A percentile compares a stretch with the other conserved stretches of the same genome.
Evolutionary conservation across 2,888 invertebrate genomes (phyloP).

Genomic region (Chymomyza fuscimana): DNA sequence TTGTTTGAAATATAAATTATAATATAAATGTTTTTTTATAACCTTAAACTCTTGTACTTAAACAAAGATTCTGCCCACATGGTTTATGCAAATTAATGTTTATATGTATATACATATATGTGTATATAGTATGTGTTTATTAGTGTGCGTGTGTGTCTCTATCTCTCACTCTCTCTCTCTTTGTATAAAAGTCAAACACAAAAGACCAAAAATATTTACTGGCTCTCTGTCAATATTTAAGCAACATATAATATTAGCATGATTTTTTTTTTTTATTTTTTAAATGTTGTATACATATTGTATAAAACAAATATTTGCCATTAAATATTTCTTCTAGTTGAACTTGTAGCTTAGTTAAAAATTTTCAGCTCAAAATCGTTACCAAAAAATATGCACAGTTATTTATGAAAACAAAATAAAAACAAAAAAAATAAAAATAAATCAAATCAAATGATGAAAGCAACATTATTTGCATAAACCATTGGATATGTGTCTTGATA

Average conservation of each 20-base stretch:
- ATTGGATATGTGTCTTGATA: slow-evolving; percentile 67
- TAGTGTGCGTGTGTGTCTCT: slow-evolving; percentile 15
- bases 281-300: slow-evolving; percentile 7
- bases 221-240: slow-evolving; percentile 8
- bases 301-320: slow-evolving; percentile 4
- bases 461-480: slow-evolving; percentile 79
- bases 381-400: slow-evolving; percentile 77
- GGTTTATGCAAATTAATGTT: slow-evolving; percentile 73
- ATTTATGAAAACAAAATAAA: slow-evolving; percentile 33
- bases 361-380: slow-evolving; percentile 70
- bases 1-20: too few relatives aligned
- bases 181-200: neutral
- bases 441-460: slow-evolving; percentile 29
- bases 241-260: slow-evolving; percentile 10
- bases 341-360: slow-evolving; percentile 32
- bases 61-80: slow-evolving; percentile 42
- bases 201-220: neutral
- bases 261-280: slow-evolving; percentile 3
- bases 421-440: slow-evolving; percentile 25
- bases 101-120: slow-evolving; percentile 13
- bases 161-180: slow-evolving; percentile 6
- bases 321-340: slow-evolving; percentile 17
- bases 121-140: neutral
- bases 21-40: neutral
- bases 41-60: neutral